Conservation (phyloP, 2,888 invertebrate species). For the Scaptomyza polygonia region DNA sequence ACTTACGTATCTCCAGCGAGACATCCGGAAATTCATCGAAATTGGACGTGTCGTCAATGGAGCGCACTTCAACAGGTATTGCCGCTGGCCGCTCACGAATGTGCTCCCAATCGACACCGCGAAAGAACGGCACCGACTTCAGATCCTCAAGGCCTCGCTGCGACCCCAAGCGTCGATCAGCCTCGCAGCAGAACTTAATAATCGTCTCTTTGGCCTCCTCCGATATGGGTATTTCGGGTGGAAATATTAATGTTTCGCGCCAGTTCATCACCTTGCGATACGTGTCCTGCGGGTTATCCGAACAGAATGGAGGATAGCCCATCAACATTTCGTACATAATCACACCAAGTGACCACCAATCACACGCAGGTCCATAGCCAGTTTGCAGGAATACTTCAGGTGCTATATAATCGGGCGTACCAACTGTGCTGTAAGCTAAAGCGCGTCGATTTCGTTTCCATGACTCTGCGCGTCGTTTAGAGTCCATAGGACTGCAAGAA, state of each 20-base stretch:
- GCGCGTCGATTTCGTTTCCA: constrained; percentile 99
- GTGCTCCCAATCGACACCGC: constrained; percentile 99
- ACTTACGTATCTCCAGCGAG: constrained; percentile 98
- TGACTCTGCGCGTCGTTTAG: constrained; percentile 98
- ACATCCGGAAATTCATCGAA: constrained; percentile 99
- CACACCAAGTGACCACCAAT: constrained; percentile 99
- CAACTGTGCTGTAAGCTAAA: constrained; percentile 96
- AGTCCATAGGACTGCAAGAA: constrained; percentile 93
- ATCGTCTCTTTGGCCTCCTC: constrained; percentile 98
- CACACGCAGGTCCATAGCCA: constrained; percentile 98
- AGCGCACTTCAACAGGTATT: constrained; percentile 98
- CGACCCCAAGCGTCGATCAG: constrained; percentile 95
- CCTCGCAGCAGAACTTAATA: constrained; percentile 97
- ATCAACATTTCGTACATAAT: constrained; percentile 99
- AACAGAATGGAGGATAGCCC: constrained; percentile 99
- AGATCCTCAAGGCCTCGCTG: constrained; percentile 97
- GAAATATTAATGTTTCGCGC: constrained; percentile 98
- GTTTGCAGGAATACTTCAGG: constrained; percentile 99
- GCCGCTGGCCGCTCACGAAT: constrained; percentile 99
- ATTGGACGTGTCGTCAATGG: constrained; percentile 99
- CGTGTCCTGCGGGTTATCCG: constrained; percentile 89
- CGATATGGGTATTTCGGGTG: constrained; percentile 99
- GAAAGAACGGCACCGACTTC: constrained; percentile 96
- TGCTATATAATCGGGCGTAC: constrained; percentile 99
- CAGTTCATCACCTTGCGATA: constrained; percentile 98